Evolutionary conservation across 2,797 vertebrate genomes (phyloP), one percentile per base, ranked within the genome.

Genomic region (Scomberomorus guttatus): DNA sequence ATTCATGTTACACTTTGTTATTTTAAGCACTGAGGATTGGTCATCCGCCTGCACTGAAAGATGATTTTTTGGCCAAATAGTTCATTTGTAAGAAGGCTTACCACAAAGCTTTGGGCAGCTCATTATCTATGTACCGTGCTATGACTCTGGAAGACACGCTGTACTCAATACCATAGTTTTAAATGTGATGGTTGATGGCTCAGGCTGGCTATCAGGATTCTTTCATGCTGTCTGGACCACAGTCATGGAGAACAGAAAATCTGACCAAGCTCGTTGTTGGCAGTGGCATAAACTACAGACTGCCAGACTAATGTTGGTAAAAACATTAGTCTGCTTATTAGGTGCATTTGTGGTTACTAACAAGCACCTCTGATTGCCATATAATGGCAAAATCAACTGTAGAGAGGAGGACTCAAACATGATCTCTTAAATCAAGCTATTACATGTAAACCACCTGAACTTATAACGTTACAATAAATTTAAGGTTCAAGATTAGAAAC

Each of bases 121-220:
- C 59, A 14, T 83, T 70, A 54, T 69, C 71, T 37, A 9, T 15
- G 48, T n/a, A 29, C 48, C 1, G 12, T 69, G 70, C 51, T 37
- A 44, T 10, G 24, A 37, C n/a, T 72, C n/a, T 64, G 81, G 42
- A 57, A 79, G 73, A 27, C 62, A 34, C 1, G 13, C 64, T 56
- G 81, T 1, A 46, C 66, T 63, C 13, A 7, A 50, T 70, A 64
- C 51, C 61, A 67, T 52, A 65, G 63, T 70, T 62, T 80, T 64
- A 68, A 77, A 83, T 86, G 76, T 87, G 86, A 91, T 89, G 88
- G 87, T 88, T 87, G 83, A 85, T 58, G 72, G 69, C 71, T 77
- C 72, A 62, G 74, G 67, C n/a, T 63, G 84, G 51, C 77, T 62
- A 60, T 65, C 74, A 68, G 72, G 71, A 87, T 79, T 85, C 69